Evolutionary conservation across 2,888 invertebrate genomes (phyloP).

Genomic region (Odontothrips loti): DNA sequence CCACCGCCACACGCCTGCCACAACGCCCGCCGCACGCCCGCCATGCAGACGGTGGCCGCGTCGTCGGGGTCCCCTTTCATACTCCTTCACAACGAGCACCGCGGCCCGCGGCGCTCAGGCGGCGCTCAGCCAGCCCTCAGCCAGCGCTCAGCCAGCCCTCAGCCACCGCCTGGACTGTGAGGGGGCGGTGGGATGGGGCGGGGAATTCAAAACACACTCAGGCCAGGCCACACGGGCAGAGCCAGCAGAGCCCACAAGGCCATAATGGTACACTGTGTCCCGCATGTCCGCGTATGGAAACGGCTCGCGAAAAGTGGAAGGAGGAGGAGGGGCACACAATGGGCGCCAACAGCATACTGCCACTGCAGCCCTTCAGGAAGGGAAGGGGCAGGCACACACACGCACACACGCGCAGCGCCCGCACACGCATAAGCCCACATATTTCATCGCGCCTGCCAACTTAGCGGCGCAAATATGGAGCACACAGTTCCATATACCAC

Average conservation of each 20-base stretch:
- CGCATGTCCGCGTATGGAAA: neutral
- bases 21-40: too few species aligned
- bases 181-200: neutral
- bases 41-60: too few species aligned
- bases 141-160: too few species aligned
- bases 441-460: conserved; percentile 3
- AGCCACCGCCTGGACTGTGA: too few species aligned
- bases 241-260: neutral
- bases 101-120: too few species aligned
- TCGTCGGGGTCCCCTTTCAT: too few species aligned
- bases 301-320: neutral
- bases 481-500: too few species aligned
- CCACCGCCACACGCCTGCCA: too few species aligned
- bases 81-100: too few species aligned
- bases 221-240: neutral
- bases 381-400: neutral
- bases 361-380: neutral
- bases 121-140: too few species aligned
- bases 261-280: neutral
- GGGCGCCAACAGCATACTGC: too few species aligned
- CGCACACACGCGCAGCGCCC: neutral
- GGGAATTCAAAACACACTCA: neutral
- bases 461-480: neutral
- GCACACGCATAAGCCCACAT: neutral
- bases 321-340: neutral